Percentiles rank a stretch among this genome's conserved stretches.
These are phyloP conservation scores for Apostichopus japonicus DNA, from an alignment of 35 echinoderm and acorn worm genomes.

Conservation along the genomic window DNA sequence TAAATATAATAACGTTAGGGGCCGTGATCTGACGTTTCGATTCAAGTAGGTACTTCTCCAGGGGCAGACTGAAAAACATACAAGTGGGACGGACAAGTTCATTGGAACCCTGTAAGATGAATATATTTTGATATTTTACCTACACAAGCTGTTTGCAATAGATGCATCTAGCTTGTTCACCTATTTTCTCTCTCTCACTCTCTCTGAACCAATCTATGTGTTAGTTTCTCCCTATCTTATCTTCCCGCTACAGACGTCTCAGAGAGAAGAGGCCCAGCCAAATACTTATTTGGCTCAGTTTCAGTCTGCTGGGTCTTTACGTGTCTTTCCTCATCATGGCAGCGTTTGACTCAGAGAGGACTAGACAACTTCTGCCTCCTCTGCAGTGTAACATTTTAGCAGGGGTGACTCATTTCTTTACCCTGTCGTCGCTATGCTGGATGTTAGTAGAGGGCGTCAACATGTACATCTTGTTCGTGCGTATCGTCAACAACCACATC, in stretches of 20 bases:
- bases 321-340: conserved; percentile 69
- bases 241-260: conserved; percentile 59
- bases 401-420: conserved; percentile 76
- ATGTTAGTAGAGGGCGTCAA: conserved; percentile 81
- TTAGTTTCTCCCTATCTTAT: neutral
- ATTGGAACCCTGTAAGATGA: too few relatives aligned
- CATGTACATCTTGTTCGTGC: conserved; percentile 76
- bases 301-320: conserved; percentile 66
- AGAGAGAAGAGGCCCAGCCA: conserved; percentile 70
- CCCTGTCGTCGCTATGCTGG: conserved; percentile 73
- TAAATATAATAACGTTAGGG: too few relatives aligned
- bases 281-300: conserved; percentile 71
- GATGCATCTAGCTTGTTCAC: neutral
- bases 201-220: too few relatives aligned
- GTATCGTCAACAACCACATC: conserved; percentile 66
- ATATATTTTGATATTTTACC: too few relatives aligned
- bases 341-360: conserved; percentile 64
- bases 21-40: too few relatives aligned
- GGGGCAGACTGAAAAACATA: too few relatives aligned
- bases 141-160: neutral
- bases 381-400: conserved; percentile 69
- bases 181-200: neutral
- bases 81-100: too few relatives aligned
- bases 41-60: too few relatives aligned
- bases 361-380: conserved; percentile 31